Evolutionary conservation across 2,113 vertebrate genomes (phyloP).

Genomic region (Hirundichthys speculiger): DNA sequence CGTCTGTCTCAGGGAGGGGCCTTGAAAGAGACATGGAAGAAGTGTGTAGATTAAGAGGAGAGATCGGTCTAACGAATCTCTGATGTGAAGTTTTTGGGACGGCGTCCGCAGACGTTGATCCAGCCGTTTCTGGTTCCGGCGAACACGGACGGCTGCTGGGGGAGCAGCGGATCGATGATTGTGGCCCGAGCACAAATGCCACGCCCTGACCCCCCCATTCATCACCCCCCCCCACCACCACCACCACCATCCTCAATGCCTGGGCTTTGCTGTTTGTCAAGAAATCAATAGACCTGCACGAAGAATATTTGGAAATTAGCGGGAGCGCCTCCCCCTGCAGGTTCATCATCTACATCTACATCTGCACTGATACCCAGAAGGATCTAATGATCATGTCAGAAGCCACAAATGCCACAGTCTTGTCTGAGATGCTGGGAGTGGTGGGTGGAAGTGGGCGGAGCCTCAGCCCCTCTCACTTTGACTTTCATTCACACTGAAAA

Average conservation of each 20-base stretch:
- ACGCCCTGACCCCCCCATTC: conserved; percentile 48
- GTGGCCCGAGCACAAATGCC: conserved; percentile 13
- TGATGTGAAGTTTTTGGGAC: conserved; percentile 10
- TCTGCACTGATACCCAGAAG: conserved; percentile 8
- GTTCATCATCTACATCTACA: conserved; percentile 23
- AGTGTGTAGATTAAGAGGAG: conserved; percentile 22
- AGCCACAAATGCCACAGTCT: conserved; percentile 28
- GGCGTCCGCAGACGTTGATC: neutral
- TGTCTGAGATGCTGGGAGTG: conserved; percentile 18
- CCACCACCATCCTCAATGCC: neutral
- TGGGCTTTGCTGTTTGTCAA: conserved; percentile 9
- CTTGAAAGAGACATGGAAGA: conserved; percentile 49
- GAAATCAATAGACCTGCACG: conserved; percentile 41
- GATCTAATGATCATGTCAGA: conserved; percentile 25
- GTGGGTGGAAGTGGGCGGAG: conserved; percentile 34
- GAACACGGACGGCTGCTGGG: neutral
- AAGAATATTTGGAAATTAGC: conserved; percentile 28
- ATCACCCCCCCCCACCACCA: conserved; percentile 5
- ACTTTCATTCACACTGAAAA: conserved; percentile 62
- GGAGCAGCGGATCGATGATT: conserved; percentile 5
- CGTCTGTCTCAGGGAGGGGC: conserved; percentile 71
- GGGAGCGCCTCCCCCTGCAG: neutral
- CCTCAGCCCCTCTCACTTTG: conserved; percentile 38
- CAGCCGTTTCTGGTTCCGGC: neutral
- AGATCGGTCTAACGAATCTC: conserved; percentile 11